These are phyloP conservation scores for Latrodectus geometricus DNA, from an alignment of 1,140 invertebrate genomes.

Conservation along the genomic window DNA sequence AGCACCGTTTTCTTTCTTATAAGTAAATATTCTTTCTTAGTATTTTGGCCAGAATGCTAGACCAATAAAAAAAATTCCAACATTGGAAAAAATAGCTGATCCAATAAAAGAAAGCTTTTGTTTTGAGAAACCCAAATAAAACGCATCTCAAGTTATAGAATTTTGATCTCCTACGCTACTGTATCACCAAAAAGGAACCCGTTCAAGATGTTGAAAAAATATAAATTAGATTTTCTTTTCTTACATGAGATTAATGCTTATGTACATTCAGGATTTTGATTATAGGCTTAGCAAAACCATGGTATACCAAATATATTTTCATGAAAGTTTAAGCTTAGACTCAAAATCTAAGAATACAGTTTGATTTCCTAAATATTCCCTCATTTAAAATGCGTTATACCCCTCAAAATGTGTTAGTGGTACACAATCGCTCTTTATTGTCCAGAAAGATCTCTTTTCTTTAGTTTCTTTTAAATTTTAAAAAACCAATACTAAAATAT, in stretches of 20 bases:
- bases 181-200: neutral
- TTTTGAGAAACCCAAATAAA: neutral
- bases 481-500: too few species aligned
- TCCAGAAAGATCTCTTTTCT: too few species aligned
- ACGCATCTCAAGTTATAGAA: neutral
- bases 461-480: too few species aligned
- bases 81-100: neutral
- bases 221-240: neutral
- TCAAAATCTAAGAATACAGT: too few species aligned
- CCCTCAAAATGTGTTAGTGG: too few species aligned
- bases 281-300: neutral
- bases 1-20: neutral
- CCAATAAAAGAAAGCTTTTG: neutral
- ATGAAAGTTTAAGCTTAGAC: too few species aligned
- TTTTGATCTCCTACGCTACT: neutral
- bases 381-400: too few species aligned
- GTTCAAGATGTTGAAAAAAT: neutral
- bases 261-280: neutral
- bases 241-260: neutral
- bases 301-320: neutral
- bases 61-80: neutral
- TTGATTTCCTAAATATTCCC: too few species aligned
- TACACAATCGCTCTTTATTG: too few species aligned
- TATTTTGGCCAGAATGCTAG: neutral
- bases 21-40: neutral